These are phyloP conservation scores for Caenorhabditis sp. DNA, from an alignment of 2,888 invertebrate genomes.

Conservation along the genomic window DNA sequence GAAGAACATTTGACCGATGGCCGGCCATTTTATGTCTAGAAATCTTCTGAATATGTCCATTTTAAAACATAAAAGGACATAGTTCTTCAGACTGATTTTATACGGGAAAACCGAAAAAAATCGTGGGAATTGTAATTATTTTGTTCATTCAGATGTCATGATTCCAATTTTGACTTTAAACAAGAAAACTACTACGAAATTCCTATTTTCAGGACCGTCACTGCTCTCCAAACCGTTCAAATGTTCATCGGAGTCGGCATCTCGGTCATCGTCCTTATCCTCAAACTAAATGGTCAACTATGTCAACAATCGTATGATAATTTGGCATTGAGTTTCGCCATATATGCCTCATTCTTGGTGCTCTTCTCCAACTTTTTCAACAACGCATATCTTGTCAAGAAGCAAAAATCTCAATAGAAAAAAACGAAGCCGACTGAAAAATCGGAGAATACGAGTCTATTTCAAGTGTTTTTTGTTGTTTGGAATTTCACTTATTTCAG, in stretches of 20 bases:
- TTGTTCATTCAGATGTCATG: no score
- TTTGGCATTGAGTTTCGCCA: constrained; percentile 62
- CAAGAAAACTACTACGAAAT: no score
- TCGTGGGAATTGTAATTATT: no score
- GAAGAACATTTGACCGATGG: no score
- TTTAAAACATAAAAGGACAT: no score
- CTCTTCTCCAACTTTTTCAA: constrained; percentile 71
- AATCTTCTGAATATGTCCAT: no score
- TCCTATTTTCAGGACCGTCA: constrained; percentile 44
- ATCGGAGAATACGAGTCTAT: not conserved
- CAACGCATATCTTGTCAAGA: constrained; percentile 64
- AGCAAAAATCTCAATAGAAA: constrained; percentile 4
- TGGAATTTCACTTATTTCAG: not conserved
- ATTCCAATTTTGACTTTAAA: not conserved
- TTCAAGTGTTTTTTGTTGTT: not conserved
- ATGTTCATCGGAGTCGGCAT: constrained; percentile 66
- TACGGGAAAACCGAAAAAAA: no score
- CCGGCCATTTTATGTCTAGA: no score
- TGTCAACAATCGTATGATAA: constrained; percentile 68
- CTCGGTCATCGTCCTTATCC: constrained; percentile 57
- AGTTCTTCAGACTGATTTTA: no score
- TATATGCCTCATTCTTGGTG: constrained; percentile 71
- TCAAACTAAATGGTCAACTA: constrained; percentile 58
- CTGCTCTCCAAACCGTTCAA: constrained; percentile 57
- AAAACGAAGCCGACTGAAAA: not conserved